phyloP scores from a whole-genome alignment of 1,140 invertebrate genomes.

The Cepaea nemoralis region DNA sequence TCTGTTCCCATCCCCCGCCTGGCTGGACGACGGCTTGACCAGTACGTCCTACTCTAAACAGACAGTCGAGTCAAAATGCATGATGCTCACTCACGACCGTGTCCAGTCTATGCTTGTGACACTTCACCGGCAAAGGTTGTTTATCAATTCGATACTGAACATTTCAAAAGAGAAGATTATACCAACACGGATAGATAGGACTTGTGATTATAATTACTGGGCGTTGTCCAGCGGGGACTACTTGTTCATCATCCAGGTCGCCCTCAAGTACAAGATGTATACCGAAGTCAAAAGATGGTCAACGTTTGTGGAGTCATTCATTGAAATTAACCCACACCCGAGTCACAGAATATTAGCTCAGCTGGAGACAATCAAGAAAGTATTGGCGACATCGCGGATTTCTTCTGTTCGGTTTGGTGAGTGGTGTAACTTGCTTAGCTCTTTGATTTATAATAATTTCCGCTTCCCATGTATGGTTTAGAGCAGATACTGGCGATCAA shows the following conservation, averaged over 20 bases:
- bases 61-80: background rate
- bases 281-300: background rate
- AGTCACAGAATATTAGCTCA: background rate
- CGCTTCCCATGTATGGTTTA: no score
- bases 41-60: background rate
- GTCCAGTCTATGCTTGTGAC: background rate
- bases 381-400: background rate
- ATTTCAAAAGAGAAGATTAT: no score
- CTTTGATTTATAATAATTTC: no score
- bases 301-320: background rate
- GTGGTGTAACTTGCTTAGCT: no score
- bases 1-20: background rate
- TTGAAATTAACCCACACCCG: background rate
- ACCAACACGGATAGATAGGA: background rate
- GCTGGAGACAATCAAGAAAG: background rate
- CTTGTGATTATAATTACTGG: background rate
- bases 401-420: background rate
- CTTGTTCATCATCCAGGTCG: background rate
- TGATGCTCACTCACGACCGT: background rate
- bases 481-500: no score
- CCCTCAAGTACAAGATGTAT: background rate
- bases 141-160: no score
- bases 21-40: background rate
- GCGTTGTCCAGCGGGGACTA: background rate
- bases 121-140: no score